Evolutionary conservation across 2,888 invertebrate species (phyloP).

Genomic region (Papilio demoleus): DNA sequence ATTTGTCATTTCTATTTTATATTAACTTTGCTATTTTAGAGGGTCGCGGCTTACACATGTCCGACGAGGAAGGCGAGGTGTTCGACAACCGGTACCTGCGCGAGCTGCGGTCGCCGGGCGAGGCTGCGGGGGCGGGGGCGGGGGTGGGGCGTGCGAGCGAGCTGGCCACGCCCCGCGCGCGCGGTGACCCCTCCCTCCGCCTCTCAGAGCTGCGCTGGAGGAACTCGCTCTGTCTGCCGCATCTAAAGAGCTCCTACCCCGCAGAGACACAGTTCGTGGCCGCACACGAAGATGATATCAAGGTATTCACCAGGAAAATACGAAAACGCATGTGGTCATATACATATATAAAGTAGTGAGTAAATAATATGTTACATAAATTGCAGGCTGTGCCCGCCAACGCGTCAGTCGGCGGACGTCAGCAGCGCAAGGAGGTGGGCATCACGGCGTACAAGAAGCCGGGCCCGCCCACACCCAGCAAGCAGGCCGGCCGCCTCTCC

Average conservation of each 20-base stretch:
- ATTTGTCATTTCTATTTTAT: background rate
- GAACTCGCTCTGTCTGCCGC: slow-evolving; percentile 93
- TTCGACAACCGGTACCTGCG: slow-evolving; percentile 92
- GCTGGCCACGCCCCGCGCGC: too few relatives aligned
- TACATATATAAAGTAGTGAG: too few relatives aligned
- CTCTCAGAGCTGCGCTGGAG: slow-evolving; percentile 89
- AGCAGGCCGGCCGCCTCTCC: slow-evolving; percentile 89
- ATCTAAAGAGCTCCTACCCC: slow-evolving; percentile 93
- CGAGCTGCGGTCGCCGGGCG: slow-evolving; percentile 69
- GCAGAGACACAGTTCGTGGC: slow-evolving; percentile 89
- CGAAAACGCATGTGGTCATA: too few relatives aligned
- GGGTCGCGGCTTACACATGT: slow-evolving; percentile 86
- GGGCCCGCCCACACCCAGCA: slow-evolving; percentile 94
- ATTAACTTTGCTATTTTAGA: slow-evolving; percentile 49
- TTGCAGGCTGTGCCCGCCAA: slow-evolving; percentile 47
- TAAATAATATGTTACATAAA: too few relatives aligned
- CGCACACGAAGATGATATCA: slow-evolving; percentile 74
- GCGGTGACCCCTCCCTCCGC: slow-evolving; percentile 53
- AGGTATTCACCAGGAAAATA: too few relatives aligned
- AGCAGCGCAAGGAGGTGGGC: slow-evolving; percentile 83
- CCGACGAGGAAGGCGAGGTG: slow-evolving; percentile 93
- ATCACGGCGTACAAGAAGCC: slow-evolving; percentile 92
- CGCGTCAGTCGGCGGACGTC: slow-evolving; percentile 59
- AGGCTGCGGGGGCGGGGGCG: too few relatives aligned
- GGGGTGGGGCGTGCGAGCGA: too few relatives aligned